Evolutionary conservation across 2,888 invertebrate genomes (phyloP).

Genomic region (Meteorus colon): DNA sequence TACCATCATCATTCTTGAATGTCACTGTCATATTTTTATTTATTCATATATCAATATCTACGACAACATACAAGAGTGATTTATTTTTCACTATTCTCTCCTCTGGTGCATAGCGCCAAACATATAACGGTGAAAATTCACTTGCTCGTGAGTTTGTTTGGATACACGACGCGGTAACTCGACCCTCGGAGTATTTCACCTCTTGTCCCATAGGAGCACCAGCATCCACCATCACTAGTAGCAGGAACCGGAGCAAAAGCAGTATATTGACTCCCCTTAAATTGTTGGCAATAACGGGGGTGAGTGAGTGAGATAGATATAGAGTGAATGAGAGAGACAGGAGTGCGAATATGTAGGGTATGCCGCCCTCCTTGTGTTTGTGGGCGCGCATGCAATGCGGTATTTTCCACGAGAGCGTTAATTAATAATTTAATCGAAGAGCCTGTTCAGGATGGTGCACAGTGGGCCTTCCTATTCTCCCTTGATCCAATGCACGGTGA

Average conservation of each 20-base stretch:
- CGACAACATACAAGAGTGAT: neutral
- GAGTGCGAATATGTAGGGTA: conserved; percentile 22
- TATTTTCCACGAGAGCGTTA: conserved; percentile 70
- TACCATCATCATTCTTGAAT: neutral
- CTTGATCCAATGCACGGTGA: conserved; percentile 55
- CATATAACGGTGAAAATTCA: conserved; percentile 30
- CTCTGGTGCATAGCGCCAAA: neutral
- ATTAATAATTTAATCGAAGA: conserved; percentile 73
- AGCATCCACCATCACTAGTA: neutral
- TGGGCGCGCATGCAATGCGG: conserved; percentile 61
- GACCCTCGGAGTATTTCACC: conserved; percentile 32
- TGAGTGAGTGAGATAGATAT: neutral
- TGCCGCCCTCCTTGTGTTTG: conserved; percentile 15
- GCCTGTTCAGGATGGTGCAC: conserved; percentile 61
- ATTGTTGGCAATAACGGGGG: conserved; percentile 44
- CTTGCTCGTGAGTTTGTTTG: conserved; percentile 39
- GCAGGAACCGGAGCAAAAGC: conserved; percentile 18
- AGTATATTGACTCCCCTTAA: conserved; percentile 50
- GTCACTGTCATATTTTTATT: neutral
- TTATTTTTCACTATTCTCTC: neutral
- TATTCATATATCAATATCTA: conserved; percentile 2
- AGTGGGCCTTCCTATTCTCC: conserved; percentile 23
- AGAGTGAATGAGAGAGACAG: neutral
- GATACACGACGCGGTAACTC: conserved; percentile 40
- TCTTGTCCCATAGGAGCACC: conserved; percentile 16